A percentile compares a stretch with the other conserved stretches of the same genome.
phyloP scores from a whole-genome alignment of 2,113 vertebrate species.

The Acanthochromis polyacanthus region DNA sequence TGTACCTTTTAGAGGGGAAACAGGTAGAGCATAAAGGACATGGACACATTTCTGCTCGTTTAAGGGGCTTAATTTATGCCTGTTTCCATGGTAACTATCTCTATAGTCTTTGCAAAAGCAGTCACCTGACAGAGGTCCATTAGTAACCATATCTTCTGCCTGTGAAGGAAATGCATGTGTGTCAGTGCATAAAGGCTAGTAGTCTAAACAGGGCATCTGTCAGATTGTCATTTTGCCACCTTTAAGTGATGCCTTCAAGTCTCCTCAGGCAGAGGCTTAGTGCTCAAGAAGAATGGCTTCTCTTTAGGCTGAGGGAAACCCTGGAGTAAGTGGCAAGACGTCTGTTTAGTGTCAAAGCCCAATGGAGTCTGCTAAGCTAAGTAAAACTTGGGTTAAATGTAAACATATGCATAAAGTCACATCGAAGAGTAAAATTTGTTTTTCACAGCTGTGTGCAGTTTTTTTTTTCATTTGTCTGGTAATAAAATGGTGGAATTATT shows the following conservation, averaged over 20 bases:
- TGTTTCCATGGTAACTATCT: conserved; percentile 96
- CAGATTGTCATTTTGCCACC: conserved; percentile 89
- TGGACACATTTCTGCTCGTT: conserved; percentile 61
- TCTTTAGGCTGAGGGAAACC: conserved; percentile 83
- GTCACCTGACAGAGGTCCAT: conserved; percentile 90
- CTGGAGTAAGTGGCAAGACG: conserved; percentile 82
- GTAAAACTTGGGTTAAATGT: conserved; percentile 55
- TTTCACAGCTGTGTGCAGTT: background rate
- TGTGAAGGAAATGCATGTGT: conserved; percentile 85
- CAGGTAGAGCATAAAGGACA: conserved; percentile 72
- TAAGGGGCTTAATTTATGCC: conserved; percentile 88
- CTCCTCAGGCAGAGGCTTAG: conserved; percentile 74
- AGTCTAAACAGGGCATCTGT: conserved; percentile 92
- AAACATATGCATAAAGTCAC: conserved; percentile 14
- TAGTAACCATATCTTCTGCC: conserved; percentile 88
- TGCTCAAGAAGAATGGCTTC: conserved; percentile 80
- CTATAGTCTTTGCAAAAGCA: conserved; percentile 84
- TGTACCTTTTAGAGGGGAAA: conserved; percentile 75
- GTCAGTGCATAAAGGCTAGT: conserved; percentile 82
- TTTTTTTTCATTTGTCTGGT: background rate
- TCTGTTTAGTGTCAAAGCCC: conserved; percentile 88
- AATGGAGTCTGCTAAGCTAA: conserved; percentile 4
- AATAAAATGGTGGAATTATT: background rate
- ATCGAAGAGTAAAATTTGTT: background rate
- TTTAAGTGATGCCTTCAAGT: conserved; percentile 91